These are phyloP conservation scores for Dasypus novemcinctus DNA, from an alignment of 2,113 vertebrate species.

Conservation along the genomic window DNA sequence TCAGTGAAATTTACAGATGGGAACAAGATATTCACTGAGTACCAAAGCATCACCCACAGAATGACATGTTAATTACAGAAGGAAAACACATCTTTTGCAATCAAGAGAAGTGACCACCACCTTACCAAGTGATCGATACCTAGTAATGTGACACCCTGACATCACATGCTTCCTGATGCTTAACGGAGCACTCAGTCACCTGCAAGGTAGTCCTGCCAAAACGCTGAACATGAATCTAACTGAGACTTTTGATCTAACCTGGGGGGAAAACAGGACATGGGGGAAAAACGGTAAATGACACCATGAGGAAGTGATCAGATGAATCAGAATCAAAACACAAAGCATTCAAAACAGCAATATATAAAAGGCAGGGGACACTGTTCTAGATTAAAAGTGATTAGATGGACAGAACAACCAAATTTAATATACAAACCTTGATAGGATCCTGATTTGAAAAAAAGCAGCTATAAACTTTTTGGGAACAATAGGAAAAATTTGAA, in stretches of 20 bases:
- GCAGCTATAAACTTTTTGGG: neutral
- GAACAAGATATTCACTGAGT: neutral
- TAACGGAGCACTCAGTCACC: neutral
- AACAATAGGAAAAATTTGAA: neutral
- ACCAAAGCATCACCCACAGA: neutral
- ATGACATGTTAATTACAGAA: neutral
- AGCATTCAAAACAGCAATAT: neutral
- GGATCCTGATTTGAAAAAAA: neutral
- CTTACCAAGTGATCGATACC: neutral
- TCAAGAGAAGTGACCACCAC: neutral
- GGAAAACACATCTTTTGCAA: neutral
- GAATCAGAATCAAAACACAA: neutral
- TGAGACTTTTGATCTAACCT: neutral
- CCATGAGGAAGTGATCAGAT: neutral
- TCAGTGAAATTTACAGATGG: neutral
- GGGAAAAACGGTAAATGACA: neutral
- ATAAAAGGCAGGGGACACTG: neutral
- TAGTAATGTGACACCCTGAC: neutral
- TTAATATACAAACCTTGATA: neutral
- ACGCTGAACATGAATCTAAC: neutral
- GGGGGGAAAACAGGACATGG: neutral
- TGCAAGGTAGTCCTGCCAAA: neutral
- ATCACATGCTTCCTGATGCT: neutral
- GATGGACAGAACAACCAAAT: neutral
- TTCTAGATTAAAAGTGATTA: conserved; percentile 2